These are phyloP conservation scores for Podilymbus podiceps DNA, from an alignment of 2,113 vertebrate species.

Conservation along the genomic window DNA sequence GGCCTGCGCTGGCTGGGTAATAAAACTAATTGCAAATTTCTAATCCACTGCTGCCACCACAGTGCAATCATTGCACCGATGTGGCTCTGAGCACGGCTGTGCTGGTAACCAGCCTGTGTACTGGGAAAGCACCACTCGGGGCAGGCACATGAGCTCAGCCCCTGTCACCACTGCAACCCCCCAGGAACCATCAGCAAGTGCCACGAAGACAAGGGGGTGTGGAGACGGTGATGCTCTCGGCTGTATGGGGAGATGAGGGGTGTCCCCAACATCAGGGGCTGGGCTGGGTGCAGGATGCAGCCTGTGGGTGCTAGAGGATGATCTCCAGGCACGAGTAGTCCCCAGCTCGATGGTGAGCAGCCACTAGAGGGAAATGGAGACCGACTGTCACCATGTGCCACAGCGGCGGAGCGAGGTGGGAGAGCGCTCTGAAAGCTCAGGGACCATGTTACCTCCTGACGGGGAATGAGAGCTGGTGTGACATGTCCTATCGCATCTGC, in stretches of 20 bases:
- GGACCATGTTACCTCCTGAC: neutral
- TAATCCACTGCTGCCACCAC: neutral
- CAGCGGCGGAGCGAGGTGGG: neutral
- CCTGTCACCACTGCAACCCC: rapidly evolving
- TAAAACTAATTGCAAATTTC: conserved; percentile 47
- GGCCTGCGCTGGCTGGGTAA: neutral
- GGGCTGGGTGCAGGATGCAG: neutral
- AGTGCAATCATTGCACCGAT: neutral
- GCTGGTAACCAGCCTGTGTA: rapidly evolving
- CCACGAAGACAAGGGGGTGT: rapidly evolving
- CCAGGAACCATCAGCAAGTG: neutral
- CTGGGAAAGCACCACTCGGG: neutral
- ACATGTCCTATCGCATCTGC: neutral
- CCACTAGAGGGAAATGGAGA: conserved; percentile 65
- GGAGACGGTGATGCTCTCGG: rapidly evolving
- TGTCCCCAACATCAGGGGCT: neutral
- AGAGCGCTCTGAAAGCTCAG: neutral
- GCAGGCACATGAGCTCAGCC: neutral
- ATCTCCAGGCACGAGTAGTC: neutral
- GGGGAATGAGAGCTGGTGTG: neutral
- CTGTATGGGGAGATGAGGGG: rapidly evolving
- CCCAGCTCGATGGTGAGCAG: neutral
- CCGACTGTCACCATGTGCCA: neutral
- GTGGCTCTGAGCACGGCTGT: neutral
- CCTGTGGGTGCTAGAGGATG: neutral